Conservation (phyloP, 1,140 invertebrate species). For the Papilio aristodemus region DNA sequence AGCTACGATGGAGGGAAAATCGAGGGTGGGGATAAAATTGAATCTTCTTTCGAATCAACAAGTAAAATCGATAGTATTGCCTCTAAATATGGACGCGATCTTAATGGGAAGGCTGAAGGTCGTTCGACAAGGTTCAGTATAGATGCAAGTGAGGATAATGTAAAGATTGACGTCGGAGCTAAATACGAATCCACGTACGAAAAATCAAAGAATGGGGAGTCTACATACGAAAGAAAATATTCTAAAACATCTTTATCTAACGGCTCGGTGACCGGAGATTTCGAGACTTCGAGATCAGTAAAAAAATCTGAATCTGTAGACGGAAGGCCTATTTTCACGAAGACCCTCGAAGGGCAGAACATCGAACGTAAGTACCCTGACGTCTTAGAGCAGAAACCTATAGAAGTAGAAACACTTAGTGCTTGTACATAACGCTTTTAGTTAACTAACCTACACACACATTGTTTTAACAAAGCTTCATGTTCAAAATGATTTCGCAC, state of each 20-base stretch:
- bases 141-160: conserved; percentile 54
- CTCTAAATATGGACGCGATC: conserved; percentile 64
- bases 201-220: conserved; percentile 56
- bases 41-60: conserved; percentile 61
- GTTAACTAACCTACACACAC: conserved; percentile 70
- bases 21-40: conserved; percentile 60
- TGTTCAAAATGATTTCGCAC: conserved; percentile 55
- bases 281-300: conserved; percentile 54
- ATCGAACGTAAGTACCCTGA: conserved; percentile 87
- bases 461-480: conserved; percentile 67
- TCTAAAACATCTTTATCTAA: conserved; percentile 61
- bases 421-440: conserved; percentile 77
- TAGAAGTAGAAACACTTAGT: conserved; percentile 64
- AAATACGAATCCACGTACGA: conserved; percentile 62
- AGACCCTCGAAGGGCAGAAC: conserved; percentile 87
- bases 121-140: conserved; percentile 58
- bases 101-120: conserved; percentile 50
- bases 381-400: conserved; percentile 41
- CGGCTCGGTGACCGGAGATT: conserved; percentile 54
- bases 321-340: conserved; percentile 85
- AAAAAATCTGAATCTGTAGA: conserved; percentile 68
- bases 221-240: conserved; percentile 65
- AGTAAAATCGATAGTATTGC: conserved; percentile 71
- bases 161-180: conserved; percentile 53
- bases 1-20: conserved; percentile 56